These are phyloP conservation scores for Caenorhabditis zanzibari DNA, from an alignment of 2,888 invertebrate species.

Conservation along the genomic window DNA sequence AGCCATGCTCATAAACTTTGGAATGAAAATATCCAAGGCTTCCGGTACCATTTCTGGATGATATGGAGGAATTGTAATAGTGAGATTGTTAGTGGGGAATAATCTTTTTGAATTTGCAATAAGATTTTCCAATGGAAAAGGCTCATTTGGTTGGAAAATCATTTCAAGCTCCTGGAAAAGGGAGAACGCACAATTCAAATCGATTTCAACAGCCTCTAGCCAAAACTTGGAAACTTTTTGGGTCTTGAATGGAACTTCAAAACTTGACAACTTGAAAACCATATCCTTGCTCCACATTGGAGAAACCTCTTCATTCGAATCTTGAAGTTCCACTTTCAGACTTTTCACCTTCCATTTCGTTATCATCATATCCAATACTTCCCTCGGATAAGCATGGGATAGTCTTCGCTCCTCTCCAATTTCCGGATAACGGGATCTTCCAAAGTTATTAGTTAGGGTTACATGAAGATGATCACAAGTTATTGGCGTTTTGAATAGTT, in stretches of 20 bases:
- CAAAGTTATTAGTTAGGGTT: not conserved
- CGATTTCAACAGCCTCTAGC: slow-evolving; percentile 4
- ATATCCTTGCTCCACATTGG: not conserved
- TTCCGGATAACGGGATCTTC: not conserved
- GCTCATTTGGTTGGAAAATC: not conserved
- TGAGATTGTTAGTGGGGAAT: not conserved
- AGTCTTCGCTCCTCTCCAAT: not conserved
- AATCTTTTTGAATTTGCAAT: slow-evolving; percentile 4
- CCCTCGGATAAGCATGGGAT: slow-evolving; percentile 7
- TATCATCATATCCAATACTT: slow-evolving; percentile 4
- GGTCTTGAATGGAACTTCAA: slow-evolving; percentile 1
- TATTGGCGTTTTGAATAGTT: not conserved
- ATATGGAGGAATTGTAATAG: no score
- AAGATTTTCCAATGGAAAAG: not conserved
- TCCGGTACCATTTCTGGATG: not conserved
- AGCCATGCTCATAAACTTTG: not conserved
- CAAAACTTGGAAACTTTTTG: not conserved
- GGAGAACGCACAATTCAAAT: not conserved
- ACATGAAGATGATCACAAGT: slow-evolving; percentile 5
- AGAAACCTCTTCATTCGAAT: no score
- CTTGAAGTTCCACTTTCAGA: not conserved
- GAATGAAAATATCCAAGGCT: not conserved
- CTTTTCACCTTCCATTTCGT: slow-evolving; percentile 7
- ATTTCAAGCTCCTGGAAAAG: not conserved
- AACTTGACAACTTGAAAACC: not conserved